Evolutionary conservation across 2,113 vertebrate species (phyloP).

Genomic region (Gymnocephalus cernua): DNA sequence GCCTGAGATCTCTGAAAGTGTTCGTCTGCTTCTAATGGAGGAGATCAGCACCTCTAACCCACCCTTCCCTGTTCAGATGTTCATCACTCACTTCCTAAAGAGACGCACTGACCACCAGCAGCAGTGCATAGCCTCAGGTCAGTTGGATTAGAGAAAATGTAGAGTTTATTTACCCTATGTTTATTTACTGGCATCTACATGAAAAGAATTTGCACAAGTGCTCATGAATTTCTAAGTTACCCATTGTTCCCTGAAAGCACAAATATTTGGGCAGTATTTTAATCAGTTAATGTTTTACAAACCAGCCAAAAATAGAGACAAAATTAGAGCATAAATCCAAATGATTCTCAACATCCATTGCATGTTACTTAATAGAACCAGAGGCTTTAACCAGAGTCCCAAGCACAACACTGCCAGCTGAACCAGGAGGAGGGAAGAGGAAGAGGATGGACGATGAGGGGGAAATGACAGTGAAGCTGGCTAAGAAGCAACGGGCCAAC

Average conservation of each 20-base stretch:
- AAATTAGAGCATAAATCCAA: not conserved
- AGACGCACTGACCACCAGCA: conserved; percentile 80
- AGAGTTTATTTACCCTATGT: not conserved
- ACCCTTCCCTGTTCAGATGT: conserved; percentile 87
- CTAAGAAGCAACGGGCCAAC: conserved; percentile 79
- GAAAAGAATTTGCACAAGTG: not conserved
- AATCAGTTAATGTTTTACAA: not conserved
- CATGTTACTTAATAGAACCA: conserved; percentile 48
- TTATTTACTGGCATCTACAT: not conserved
- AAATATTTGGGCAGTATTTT: not conserved
- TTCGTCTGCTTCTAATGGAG: conserved; percentile 86
- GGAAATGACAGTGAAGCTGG: conserved; percentile 59
- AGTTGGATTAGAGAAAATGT: no score
- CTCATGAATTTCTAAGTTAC: not conserved
- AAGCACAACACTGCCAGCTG: not conserved
- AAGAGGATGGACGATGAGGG: conserved; percentile 74
- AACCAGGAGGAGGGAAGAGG: conserved; percentile 75
- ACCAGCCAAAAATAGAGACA: not conserved
- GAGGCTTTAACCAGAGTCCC: conserved; percentile 25
- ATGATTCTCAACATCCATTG: not conserved
- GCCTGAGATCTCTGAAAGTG: conserved; percentile 77
- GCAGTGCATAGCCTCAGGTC: conserved; percentile 81
- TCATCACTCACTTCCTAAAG: conserved; percentile 86
- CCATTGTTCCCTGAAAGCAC: not conserved
- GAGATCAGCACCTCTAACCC: conserved; percentile 89